Evolutionary conservation across 1,140 invertebrate species (phyloP).

Genomic region (Saccostrea cuccullata): DNA sequence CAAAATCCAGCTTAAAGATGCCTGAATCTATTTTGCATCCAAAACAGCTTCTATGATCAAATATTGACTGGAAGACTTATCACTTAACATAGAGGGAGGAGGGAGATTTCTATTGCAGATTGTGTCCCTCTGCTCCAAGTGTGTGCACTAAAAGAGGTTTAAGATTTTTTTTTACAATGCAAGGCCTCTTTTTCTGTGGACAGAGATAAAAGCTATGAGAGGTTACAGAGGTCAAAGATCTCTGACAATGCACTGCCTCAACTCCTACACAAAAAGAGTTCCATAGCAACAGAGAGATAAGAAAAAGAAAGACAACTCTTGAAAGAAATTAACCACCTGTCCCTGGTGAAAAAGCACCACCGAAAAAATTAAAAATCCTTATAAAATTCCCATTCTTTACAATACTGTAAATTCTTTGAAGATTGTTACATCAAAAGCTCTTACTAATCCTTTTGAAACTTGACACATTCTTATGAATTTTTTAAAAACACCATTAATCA

Average conservation of each 20-base stretch:
- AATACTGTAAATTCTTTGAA: no score
- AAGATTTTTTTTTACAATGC: neutral
- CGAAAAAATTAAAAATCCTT: no score
- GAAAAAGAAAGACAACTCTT: neutral
- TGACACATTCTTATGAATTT: no score
- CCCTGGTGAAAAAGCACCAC: no score
- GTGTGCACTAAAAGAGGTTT: neutral
- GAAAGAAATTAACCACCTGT: neutral
- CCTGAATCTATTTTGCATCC: conserved; percentile 18
- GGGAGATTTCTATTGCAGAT: neutral
- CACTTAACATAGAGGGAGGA: neutral
- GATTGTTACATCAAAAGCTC: no score
- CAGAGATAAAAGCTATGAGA: conserved; percentile 5
- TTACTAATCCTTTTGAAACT: no score
- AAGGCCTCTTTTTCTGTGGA: neutral
- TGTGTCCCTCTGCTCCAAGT: neutral
- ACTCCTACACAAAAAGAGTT: neutral
- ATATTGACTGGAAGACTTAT: neutral
- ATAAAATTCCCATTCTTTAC: no score
- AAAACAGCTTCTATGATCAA: conserved; percentile 25
- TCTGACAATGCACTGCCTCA: conserved; percentile 6
- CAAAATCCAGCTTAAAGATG: neutral
- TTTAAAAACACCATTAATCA: no score
- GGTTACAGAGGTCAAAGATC: neutral
- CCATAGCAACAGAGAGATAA: neutral